Conservation (phyloP, 2,888 invertebrate species). For the Venusia cambrica region DNA sequence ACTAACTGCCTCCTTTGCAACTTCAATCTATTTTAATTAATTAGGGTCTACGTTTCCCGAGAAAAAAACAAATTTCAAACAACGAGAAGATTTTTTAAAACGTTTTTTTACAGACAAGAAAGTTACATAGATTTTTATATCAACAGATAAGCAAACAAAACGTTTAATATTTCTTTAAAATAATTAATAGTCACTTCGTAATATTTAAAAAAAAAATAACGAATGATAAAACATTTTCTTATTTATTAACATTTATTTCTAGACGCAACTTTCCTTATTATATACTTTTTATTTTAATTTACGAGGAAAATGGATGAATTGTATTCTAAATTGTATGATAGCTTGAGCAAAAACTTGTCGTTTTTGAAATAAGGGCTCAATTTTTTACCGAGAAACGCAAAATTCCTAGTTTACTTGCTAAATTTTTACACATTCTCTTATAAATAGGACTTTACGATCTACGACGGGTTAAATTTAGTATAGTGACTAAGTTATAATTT, state of each 20-base stretch:
- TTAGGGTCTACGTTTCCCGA: constrained; percentile 13
- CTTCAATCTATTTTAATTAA: background rate
- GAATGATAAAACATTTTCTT: too few species aligned
- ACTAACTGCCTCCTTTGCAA: background rate
- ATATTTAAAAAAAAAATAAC: too few species aligned
- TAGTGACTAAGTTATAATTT: too few species aligned
- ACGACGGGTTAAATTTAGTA: too few species aligned
- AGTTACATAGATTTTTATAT: constrained; percentile 3
- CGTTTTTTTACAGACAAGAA: background rate
- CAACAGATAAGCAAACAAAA: background rate
- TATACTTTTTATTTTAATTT: too few species aligned
- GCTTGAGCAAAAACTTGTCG: constrained; percentile 29
- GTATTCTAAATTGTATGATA: too few species aligned
- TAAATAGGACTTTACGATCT: too few species aligned
- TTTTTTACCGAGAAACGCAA: constrained; percentile 50
- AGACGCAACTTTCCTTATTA: too few species aligned
- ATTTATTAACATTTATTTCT: too few species aligned
- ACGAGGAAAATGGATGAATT: too few species aligned
- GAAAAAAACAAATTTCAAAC: constrained; percentile 32
- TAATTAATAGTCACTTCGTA: too few species aligned
- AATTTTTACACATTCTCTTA: constrained; percentile 6
- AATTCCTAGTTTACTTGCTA: constrained; percentile 15
- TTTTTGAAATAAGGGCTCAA: constrained; percentile 70
- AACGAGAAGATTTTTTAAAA: constrained; percentile 18
- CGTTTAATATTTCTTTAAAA: background rate